Conservation (phyloP, 1,140 invertebrate genomes). For the Leptinotarsa undecemlineata region DNA sequence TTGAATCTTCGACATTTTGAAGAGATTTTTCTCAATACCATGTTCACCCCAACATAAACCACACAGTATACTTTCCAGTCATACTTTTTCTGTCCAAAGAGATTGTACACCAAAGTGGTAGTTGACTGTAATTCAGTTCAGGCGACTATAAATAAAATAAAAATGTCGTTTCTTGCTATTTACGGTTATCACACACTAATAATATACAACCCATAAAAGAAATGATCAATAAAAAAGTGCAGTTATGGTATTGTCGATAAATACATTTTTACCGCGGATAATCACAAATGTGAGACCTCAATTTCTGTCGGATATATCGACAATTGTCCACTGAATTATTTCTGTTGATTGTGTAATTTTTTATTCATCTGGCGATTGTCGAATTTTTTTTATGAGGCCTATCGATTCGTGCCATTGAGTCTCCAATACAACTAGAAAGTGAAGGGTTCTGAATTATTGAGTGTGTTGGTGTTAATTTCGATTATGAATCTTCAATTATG, state of each 20-base stretch:
- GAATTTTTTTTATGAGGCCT: conserved; percentile 10
- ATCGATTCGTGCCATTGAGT: background rate
- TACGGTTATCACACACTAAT: background rate
- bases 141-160: background rate
- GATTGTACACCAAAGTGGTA: no score
- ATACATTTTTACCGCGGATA: background rate
- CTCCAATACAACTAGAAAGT: no score
- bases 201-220: background rate
- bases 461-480: no score
- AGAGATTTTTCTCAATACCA: no score
- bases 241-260: background rate
- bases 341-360: conserved; percentile 7
- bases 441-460: no score
- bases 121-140: no score
- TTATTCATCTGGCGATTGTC: conserved; percentile 11
- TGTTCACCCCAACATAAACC: no score
- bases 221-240: background rate
- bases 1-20: no score
- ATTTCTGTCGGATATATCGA: background rate
- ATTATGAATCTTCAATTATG: no score
- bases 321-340: conserved; percentile 8
- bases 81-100: no score
- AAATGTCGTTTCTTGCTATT: background rate
- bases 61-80: no score
- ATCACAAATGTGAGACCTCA: background rate